Conservation (phyloP, 2,888 invertebrate species). For the Eremobia ochroleuca region DNA sequence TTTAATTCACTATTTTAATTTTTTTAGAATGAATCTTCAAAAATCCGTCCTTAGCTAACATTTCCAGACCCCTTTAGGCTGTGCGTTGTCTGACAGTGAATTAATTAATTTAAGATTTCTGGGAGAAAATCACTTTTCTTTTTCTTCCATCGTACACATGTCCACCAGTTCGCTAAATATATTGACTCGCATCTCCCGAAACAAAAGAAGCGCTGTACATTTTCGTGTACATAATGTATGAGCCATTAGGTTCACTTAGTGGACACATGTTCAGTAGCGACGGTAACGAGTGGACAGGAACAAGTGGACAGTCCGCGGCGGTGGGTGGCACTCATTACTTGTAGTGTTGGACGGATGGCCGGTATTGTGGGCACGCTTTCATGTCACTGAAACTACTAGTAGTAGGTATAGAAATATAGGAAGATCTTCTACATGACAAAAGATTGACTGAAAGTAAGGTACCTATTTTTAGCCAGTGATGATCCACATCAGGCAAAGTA, state of each 20-base stretch:
- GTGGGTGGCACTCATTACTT: conserved; percentile 18
- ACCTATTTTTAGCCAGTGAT: neutral
- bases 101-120: neutral
- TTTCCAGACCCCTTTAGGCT: neutral
- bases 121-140: neutral
- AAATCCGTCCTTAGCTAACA: neutral
- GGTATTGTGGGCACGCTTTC: neutral
- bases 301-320: conserved; percentile 36
- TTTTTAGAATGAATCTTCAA: neutral
- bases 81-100: neutral
- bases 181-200: neutral
- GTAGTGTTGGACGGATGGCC: neutral
- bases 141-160: neutral
- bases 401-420: neutral
- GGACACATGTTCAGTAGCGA: conserved; percentile 31
- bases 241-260: conserved; percentile 34
- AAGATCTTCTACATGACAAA: neutral
- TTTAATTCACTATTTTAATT: neutral
- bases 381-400: neutral
- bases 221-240: conserved; percentile 25
- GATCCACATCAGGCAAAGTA: neutral
- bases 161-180: neutral
- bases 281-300: conserved; percentile 29
- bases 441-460: neutral
- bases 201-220: conserved; percentile 27